Conservation (phyloP, 2,797 vertebrate genomes). For the Rachycentron canadum region DNA sequence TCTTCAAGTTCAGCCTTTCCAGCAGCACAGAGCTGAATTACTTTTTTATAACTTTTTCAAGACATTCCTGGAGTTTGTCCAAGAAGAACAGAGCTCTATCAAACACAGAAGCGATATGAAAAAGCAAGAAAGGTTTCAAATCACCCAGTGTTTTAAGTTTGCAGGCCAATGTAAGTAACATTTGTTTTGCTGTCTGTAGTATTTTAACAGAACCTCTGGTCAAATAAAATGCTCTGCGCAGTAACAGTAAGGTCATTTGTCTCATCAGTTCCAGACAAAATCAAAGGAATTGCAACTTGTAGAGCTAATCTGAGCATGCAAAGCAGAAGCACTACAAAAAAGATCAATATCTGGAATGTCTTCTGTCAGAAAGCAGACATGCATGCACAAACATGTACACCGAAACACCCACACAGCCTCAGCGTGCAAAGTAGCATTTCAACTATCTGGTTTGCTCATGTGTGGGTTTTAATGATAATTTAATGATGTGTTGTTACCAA, state of each 20-base stretch:
- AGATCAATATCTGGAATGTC: constrained; percentile 65
- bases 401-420: constrained; percentile 26
- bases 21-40: constrained; percentile 21
- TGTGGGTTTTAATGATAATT: background rate
- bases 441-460: background rate
- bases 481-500: background rate
- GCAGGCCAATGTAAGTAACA: background rate
- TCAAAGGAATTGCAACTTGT: constrained; percentile 46
- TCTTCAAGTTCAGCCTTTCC: constrained; percentile 30
- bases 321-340: constrained; percentile 36
- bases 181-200: background rate
- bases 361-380: constrained; percentile 30
- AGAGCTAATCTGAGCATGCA: constrained; percentile 58
- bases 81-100: background rate
- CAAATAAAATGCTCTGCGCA: constrained; percentile 30
- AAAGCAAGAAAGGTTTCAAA: background rate
- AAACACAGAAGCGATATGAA: background rate
- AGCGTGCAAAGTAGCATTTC: background rate
- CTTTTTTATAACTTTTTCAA: constrained; percentile 26
- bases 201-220: constrained; percentile 31
- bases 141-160: background rate
- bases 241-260: constrained; percentile 52
- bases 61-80: constrained; percentile 19
- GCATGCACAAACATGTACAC: constrained; percentile 23
- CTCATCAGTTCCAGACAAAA: constrained; percentile 55